Percentiles rank a stretch among this genome's conserved stretches.
Conservation (phyloP, 2,888 invertebrate genomes). For the Eumacrocentrus americanus region DNA sequence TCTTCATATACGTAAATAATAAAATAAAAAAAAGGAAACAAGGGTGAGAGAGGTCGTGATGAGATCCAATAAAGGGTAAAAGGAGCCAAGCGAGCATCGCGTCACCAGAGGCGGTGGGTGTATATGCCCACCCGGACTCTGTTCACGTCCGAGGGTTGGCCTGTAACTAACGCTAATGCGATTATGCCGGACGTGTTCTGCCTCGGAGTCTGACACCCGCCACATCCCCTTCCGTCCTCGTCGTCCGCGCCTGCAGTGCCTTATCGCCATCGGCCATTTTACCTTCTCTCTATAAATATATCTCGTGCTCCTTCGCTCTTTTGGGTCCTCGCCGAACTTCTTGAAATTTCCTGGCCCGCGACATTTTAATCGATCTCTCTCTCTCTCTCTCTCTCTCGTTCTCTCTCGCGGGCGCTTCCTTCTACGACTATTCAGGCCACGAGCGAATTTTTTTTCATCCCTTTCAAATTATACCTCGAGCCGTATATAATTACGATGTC, state of each 20-base stretch:
- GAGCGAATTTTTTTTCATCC: neutral
- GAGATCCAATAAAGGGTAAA: constrained; percentile 8
- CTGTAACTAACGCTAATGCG: constrained; percentile 40
- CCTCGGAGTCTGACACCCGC: constrained; percentile 21
- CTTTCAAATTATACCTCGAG: neutral
- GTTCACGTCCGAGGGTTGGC: constrained; percentile 29
- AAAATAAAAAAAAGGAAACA: neutral
- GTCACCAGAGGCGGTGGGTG: constrained; percentile 15
- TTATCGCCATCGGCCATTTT: constrained; percentile 15
- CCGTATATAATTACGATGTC: neutral
- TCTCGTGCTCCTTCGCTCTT: neutral
- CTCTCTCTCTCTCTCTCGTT: neutral
- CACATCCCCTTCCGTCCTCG: constrained; percentile 10
- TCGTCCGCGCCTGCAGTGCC: neutral
- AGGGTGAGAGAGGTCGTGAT: neutral
- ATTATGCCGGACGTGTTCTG: constrained; percentile 36
- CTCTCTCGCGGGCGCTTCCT: neutral
- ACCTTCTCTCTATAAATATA: neutral
- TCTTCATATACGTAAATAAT: too few species aligned
- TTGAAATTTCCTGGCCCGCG: neutral
- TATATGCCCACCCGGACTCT: constrained; percentile 18
- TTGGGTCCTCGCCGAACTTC: neutral
- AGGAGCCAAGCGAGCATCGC: constrained; percentile 8
- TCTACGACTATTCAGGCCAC: neutral
- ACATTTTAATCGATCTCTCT: constrained; percentile 8